Percentiles rank a stretch among this genome's conserved stretches.
phyloP scores from a whole-genome alignment of 2,888 invertebrate species.

The Norana najaformis region DNA sequence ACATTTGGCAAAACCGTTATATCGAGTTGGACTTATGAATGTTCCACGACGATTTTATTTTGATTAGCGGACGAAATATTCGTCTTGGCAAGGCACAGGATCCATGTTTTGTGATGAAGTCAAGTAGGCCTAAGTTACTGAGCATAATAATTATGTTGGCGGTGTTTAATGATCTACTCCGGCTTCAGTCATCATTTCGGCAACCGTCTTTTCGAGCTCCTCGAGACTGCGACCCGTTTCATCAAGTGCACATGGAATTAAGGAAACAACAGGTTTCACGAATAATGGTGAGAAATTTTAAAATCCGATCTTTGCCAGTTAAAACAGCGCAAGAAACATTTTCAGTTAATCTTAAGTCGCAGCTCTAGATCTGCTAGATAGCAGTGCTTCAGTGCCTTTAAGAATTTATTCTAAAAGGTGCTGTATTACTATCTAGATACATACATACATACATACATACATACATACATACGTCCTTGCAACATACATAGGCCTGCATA shows the following conservation, averaged over 20 bases:
- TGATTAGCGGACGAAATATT: neutral
- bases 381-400: too few relatives aligned
- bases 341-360: too few relatives aligned
- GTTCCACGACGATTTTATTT: neutral
- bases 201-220: constrained; percentile 95
- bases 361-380: too few relatives aligned
- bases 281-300: neutral
- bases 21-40: neutral
- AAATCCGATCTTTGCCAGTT: neutral
- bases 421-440: too few relatives aligned
- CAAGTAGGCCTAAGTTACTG: neutral
- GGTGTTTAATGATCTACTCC: constrained; percentile 72
- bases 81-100: neutral
- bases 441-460: too few relatives aligned
- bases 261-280: neutral
- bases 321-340: too few relatives aligned
- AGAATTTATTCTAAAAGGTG: too few relatives aligned
- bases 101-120: neutral
- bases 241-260: constrained; percentile 70
- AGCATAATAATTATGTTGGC: neutral
- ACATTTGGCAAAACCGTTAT: neutral
- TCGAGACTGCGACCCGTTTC: constrained; percentile 98
- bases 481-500: too few relatives aligned
- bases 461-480: too few relatives aligned
- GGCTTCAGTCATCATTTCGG: constrained; percentile 96